Base-by-base conservation (phyloP, 2,797 vertebrate genomes). In the Vespertilio murinus region DNA sequence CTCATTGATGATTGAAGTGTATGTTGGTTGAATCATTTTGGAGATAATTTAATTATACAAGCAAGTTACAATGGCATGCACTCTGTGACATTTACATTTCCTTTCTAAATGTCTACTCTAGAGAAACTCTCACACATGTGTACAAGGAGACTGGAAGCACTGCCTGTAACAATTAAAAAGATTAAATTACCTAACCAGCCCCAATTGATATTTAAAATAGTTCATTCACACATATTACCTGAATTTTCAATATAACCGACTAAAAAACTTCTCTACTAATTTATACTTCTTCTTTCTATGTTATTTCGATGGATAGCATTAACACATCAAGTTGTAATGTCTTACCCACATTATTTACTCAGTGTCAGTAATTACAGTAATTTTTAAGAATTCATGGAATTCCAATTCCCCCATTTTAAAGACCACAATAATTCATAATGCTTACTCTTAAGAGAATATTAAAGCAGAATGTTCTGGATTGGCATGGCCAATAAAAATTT, bases 61-160 rank as follows among this genome's bases (percentile, higher is more conserved):
- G 18, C 83, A 74, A 33, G 1, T 52, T 42, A 85, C 33, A 93
- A 94, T 70, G 2, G 2, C 28, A 56, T 33, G 6, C 45, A 22
- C 5, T 95, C 5, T 30, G 10, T 92, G 71, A 89, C 25, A 25
- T 94, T 94, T 91, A 84, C 47, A 89, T 94, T 67, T 83, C 30
- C 84, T 91, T 83, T 87, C 38, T 87, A 77, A 91, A 13, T 38
- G 16, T 88, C 59, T 86, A 20, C 2, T 2, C 17, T 64, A 47
- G 9, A 79, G 30, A 84, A 74, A 84, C 6, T 38, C 16, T 88
- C 52, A 83, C 7, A 88, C 0, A 42, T 30, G 17, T 61, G 18
- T 92, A 73, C 5, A 75, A 17, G 22, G 28, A 91, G 5, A 70
- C 4, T 85, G 64, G 49, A 78, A 91, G 40, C 1, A 54, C 5